Conservation (phyloP, 2,113 vertebrate species). For the Tonatia bakeri region DNA sequence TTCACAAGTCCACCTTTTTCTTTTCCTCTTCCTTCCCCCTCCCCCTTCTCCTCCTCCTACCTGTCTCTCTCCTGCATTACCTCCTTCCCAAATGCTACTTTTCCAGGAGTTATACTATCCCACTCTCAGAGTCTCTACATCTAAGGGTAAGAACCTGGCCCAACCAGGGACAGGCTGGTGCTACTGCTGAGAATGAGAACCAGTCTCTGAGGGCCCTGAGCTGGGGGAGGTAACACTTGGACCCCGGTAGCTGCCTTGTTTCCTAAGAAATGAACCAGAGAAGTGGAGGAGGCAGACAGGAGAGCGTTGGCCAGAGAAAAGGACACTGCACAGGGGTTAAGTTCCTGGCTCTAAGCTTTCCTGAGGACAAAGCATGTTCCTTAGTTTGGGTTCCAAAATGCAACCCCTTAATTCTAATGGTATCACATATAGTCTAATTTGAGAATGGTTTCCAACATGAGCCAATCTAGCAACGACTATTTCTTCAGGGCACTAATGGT, state of each 20-base stretch:
- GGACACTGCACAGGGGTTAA: fast-evolving
- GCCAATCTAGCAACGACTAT: not conserved
- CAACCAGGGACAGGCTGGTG: fast-evolving
- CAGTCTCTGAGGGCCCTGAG: not conserved
- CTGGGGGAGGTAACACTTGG: fast-evolving
- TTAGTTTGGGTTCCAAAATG: not conserved
- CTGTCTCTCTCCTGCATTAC: not conserved
- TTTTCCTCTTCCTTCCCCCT: not conserved
- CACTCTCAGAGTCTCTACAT: not conserved
- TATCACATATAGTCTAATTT: not conserved
- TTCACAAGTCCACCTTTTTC: not conserved
- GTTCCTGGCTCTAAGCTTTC: not conserved
- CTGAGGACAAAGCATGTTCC: not conserved
- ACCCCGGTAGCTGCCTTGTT: not conserved
- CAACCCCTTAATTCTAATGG: not conserved
- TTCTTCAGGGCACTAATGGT: not conserved
- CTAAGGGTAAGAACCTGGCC: not conserved
- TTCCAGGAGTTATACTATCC: not conserved
- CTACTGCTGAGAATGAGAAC: not conserved
- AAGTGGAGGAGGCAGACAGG: not conserved
- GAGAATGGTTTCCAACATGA: not conserved
- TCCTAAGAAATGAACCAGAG: not conserved
- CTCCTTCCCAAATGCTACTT: not conserved
- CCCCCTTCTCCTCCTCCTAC: not conserved
- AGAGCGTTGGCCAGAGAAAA: not conserved